phyloP scores from a whole-genome alignment of 2,113 vertebrate species.

The Pica pica region DNA sequence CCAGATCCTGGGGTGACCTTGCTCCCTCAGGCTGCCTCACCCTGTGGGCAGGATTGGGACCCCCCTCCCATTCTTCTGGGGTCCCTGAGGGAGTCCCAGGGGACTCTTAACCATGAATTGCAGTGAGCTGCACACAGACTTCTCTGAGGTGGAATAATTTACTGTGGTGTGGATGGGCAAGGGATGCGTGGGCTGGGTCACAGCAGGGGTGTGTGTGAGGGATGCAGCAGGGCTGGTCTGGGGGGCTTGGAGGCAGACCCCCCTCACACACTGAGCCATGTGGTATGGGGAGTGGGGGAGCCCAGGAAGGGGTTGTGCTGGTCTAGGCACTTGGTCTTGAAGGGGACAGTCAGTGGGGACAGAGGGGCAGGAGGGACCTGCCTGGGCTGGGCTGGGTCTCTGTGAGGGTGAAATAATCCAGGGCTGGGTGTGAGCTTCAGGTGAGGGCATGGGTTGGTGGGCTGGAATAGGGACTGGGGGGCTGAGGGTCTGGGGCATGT shows the following conservation, averaged over 20 bases:
- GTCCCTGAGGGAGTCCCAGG: not conserved
- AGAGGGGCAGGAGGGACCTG: not conserved
- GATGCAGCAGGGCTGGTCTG: not conserved
- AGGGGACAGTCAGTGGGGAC: not conserved
- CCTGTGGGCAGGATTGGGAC: not conserved
- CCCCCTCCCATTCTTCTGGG: not conserved
- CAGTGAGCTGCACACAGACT: not conserved
- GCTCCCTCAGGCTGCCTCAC: fast-evolving
- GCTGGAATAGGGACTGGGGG: not conserved
- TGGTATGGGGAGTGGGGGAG: not conserved
- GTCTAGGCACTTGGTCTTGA: not conserved
- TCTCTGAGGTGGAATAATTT: not conserved
- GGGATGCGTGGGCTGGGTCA: not conserved
- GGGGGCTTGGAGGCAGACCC: not conserved
- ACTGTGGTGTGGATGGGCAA: not conserved
- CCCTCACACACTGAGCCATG: not conserved
- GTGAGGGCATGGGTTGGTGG: not conserved
- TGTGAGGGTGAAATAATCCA: not conserved
- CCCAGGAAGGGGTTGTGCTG: not conserved
- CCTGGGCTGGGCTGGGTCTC: not conserved
- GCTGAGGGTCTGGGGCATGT: not conserved
- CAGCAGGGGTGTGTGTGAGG: fast-evolving
- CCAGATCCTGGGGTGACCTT: not conserved
- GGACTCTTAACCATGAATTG: not conserved
- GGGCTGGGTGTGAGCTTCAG: not conserved